A percentile compares a stretch with the other conserved stretches of the same genome.
Evolutionary conservation across 1,140 invertebrate species (phyloP).

Genomic region (Ips nitidus): DNA sequence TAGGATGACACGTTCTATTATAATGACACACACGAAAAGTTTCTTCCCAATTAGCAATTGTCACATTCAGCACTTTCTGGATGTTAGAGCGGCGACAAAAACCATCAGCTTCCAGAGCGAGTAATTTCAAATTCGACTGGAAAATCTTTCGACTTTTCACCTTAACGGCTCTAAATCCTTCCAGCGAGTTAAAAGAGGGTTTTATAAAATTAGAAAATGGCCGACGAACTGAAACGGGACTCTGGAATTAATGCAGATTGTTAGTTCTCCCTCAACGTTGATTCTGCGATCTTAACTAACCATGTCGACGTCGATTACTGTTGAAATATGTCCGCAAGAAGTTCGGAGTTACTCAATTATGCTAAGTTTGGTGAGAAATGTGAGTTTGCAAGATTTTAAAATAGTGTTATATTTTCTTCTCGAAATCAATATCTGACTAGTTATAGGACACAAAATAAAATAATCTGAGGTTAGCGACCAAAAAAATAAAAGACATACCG

Average conservation of each 20-base stretch:
- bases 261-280: constrained; percentile 15
- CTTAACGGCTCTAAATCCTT: constrained; percentile 12
- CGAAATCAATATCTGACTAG: too few species aligned
- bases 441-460: too few species aligned
- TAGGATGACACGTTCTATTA: not conserved
- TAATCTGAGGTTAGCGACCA: too few species aligned
- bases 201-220: constrained; percentile 31
- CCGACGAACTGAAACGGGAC: constrained; percentile 16
- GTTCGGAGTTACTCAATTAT: too few species aligned
- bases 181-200: not conserved
- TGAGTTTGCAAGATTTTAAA: too few species aligned
- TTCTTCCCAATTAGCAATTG: not conserved
- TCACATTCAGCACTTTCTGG: constrained; percentile 1
- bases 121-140: not conserved
- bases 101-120: not conserved
- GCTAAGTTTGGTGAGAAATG: too few species aligned
- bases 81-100: constrained; percentile 8
- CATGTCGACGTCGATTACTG: not conserved
- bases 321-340: too few species aligned
- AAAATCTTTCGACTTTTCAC: constrained; percentile 10
- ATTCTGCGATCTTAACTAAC: constrained; percentile 24
- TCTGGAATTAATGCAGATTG: constrained; percentile 28
- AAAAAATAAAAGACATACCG: too few species aligned
- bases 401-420: too few species aligned
- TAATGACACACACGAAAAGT: not conserved